Evolutionary conservation across 2,113 vertebrate species (phyloP).

Genomic region (Tylochromis polylepis): DNA sequence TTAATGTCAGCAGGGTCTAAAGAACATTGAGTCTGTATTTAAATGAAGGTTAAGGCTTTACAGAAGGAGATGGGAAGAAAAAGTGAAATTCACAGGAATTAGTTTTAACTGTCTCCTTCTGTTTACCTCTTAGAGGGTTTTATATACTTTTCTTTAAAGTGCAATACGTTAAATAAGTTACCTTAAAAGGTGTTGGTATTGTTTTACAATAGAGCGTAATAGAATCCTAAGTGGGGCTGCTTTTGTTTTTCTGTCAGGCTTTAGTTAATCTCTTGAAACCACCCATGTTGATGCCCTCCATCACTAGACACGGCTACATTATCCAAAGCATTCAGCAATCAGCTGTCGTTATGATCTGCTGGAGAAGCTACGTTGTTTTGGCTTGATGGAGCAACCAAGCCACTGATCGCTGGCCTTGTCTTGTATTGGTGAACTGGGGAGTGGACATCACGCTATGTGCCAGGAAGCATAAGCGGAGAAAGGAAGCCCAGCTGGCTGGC

Average conservation of each 20-base stretch:
- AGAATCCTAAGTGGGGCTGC: not conserved
- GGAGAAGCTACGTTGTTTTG: not conserved
- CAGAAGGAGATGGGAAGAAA: not conserved
- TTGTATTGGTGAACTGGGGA: not conserved
- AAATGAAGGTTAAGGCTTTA: not conserved
- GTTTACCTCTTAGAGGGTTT: not conserved
- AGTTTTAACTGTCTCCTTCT: not conserved
- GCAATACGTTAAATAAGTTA: not conserved
- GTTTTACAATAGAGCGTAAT: not conserved
- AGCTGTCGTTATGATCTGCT: not conserved
- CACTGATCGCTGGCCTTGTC: not conserved
- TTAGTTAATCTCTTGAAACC: not conserved
- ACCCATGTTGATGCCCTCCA: not conserved
- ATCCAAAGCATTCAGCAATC: not conserved
- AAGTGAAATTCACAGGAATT: not conserved
- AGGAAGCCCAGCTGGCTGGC: not conserved
- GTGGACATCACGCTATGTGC: not conserved
- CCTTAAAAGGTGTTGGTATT: not conserved
- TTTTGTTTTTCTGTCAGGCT: not conserved
- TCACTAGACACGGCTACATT: not conserved
- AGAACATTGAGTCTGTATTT: not conserved
- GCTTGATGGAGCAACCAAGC: not conserved
- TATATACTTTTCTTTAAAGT: not conserved
- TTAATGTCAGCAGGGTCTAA: not conserved
- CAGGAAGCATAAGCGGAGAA: not conserved